Conservation (phyloP, 2,113 vertebrate genomes). For the Machaerirhynchus nigripectus region DNA sequence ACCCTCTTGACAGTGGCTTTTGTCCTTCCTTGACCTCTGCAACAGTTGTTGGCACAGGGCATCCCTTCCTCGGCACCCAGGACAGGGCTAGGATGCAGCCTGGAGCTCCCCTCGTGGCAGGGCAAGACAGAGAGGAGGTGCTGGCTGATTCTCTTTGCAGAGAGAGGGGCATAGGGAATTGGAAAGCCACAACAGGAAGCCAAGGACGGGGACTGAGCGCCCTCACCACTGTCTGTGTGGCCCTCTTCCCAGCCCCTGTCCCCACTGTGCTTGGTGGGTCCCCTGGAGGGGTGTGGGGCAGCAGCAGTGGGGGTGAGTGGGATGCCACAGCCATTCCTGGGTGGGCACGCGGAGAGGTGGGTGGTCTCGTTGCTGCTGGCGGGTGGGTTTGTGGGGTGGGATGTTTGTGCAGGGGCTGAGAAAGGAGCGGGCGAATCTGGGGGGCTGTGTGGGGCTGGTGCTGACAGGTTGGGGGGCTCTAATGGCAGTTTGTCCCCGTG, state of each 20-base stretch:
- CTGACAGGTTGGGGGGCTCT: not conserved
- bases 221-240: not conserved
- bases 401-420: not conserved
- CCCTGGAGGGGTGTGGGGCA: not conserved
- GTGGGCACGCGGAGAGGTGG: constrained; percentile 59
- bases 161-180: not conserved
- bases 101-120: accelerated
- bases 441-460: not conserved
- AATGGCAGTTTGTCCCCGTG: not conserved
- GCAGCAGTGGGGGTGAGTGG: not conserved
- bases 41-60: not conserved
- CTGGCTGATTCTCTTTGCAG: not conserved
- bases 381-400: not conserved
- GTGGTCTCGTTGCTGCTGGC: constrained; percentile 41
- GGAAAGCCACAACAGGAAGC: not conserved
- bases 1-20: not conserved
- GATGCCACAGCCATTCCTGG: constrained; percentile 27
- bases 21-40: not conserved
- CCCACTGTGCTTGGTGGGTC: not conserved
- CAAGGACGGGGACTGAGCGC: accelerated
- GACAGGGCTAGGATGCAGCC: not conserved
- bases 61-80: not conserved
- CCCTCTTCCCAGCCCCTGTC: not conserved
- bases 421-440: not conserved
- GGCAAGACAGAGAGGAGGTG: not conserved